Evolutionary conservation across 1,140 invertebrate genomes (phyloP).

Genomic region (Drosophila virilis): DNA sequence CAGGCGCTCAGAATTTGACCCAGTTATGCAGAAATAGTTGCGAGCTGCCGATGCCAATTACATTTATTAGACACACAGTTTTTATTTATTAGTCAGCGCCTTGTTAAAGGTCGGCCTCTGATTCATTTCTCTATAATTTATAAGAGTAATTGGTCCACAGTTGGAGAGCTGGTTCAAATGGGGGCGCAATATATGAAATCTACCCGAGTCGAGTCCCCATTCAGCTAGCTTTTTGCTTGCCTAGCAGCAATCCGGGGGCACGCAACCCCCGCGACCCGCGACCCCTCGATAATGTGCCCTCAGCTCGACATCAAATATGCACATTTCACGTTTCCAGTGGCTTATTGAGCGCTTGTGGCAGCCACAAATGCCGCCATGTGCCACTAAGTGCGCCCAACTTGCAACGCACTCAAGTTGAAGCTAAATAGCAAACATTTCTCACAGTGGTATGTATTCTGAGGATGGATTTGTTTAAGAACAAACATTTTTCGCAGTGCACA

Average conservation of each 20-base stretch:
- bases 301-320: constrained; percentile 72
- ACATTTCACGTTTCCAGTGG: constrained; percentile 73
- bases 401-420: constrained; percentile 13
- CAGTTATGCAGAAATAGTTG: constrained; percentile 62
- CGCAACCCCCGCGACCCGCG: too few species aligned
- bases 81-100: constrained; percentile 63
- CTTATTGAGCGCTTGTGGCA: constrained; percentile 45
- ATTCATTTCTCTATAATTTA: constrained; percentile 80
- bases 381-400: constrained; percentile 40
- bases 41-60: constrained; percentile 65
- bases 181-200: constrained; percentile 62
- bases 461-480: too few species aligned
- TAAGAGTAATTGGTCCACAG: constrained; percentile 66
- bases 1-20: constrained; percentile 54
- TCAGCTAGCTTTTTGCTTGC: too few species aligned
- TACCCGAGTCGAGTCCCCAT: not conserved
- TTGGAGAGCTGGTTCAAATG: not conserved
- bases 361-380: constrained; percentile 55
- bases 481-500: too few species aligned
- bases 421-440: too few species aligned
- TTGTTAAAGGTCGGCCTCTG: constrained; percentile 16
- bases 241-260: too few species aligned
- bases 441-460: too few species aligned
- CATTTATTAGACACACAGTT: constrained; percentile 74
- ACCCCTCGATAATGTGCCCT: constrained; percentile 35